Percentiles rank a stretch among this genome's conserved stretches.
Conservation (phyloP, 2,113 vertebrate genomes). For the Pomatostomus ruficeps region DNA sequence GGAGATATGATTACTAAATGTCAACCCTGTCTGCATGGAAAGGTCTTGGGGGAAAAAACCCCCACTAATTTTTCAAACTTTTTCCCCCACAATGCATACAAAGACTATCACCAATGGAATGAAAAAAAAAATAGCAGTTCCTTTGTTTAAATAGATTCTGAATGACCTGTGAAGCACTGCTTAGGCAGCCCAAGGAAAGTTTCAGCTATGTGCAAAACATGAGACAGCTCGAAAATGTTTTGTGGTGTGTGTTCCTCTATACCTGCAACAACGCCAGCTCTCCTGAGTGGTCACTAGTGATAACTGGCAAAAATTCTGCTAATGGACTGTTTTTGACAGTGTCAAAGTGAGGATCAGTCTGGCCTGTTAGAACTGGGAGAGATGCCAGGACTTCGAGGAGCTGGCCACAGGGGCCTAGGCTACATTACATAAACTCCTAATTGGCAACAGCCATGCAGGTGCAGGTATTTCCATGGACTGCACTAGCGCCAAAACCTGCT, state of each 20-base stretch:
- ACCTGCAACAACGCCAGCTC: background rate
- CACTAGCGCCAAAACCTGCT: background rate
- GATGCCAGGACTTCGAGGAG: constrained; percentile 39
- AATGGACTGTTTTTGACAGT: background rate
- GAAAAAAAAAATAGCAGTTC: background rate
- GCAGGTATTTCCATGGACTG: background rate
- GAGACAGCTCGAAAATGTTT: background rate
- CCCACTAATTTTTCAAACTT: background rate
- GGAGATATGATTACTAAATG: background rate
- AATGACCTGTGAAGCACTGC: background rate
- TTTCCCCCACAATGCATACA: background rate
- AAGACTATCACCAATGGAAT: background rate
- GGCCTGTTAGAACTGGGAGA: constrained; percentile 32
- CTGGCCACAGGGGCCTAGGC: background rate
- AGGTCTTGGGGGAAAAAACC: rapidly evolving
- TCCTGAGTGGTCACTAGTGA: background rate
- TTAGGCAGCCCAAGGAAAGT: background rate
- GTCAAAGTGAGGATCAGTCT: background rate
- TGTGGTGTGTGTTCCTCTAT: background rate
- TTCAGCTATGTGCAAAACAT: background rate
- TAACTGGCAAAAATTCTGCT: background rate
- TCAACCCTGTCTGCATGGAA: background rate
- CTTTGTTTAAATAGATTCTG: background rate
- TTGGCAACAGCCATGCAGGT: background rate
- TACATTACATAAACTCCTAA: constrained; percentile 9